Evolutionary conservation across 2,113 vertebrate species (phyloP), one percentile per base, ranked within the genome.

Genomic region (Suncus etruscus): DNA sequence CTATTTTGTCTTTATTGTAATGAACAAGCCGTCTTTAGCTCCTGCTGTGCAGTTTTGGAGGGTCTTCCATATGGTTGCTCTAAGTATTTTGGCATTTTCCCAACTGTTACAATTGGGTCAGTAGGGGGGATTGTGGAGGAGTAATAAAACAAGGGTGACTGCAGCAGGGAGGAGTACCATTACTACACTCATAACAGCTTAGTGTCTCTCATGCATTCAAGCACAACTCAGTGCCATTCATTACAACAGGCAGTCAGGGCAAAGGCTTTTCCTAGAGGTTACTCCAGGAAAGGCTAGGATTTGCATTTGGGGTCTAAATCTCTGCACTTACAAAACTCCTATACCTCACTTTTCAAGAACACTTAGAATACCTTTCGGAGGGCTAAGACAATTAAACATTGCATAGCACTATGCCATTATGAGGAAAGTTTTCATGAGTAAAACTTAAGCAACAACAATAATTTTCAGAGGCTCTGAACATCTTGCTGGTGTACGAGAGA

Each of bases 41-140:
- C 96, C 95, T 45, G 96, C 95, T 97, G 95, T 95, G 96, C 94
- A 94, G 91, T 95, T 96, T 96, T 88, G 94, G 86, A 86, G 74
- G 90, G 83, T 94, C 93, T 96, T 96, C 95, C 96, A 97, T 97
- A 96, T 97, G 96, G 96, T 95, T 97, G 95, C 96, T 94, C 90
- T 97, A 95, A 97, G 95, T 82, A 93, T 89, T 94, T 83, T 97
- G 96, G 96, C 96, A 96, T 92, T 94, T 96, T 94, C 95, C 96
- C 96, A 97, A 97, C 90, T 94, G 95, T 95, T 96, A 92, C 96
- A 96, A 95, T 97, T 95, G 93, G 94, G 95, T 97, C 95, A 94
- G 96, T 97, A 66, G 96, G 96, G 96, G 96, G 95, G 91, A 90
- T 68, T 78, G 31, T 83, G 58, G 79, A 93, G 93, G 88, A 90